Evolutionary conservation across 2,888 invertebrate genomes (phyloP), one percentile per base, ranked within the genome.

Genomic region (Parnassius mnemosyne): DNA sequence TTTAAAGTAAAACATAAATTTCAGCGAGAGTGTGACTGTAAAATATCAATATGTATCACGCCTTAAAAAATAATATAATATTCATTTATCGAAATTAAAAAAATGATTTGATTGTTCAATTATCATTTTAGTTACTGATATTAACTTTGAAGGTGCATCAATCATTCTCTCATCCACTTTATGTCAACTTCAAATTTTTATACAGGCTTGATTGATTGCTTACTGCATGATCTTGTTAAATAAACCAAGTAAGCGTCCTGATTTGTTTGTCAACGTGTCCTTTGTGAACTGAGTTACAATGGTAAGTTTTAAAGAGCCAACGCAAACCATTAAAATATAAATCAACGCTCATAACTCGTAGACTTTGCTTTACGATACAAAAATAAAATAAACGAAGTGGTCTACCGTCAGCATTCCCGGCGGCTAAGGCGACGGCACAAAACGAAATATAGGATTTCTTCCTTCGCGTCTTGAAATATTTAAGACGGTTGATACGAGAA

Each of bases 101-200:
- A 12, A 12, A 12, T 10, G 5, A 11, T 10, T 46, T 12, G 10
- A 12, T 46, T 46, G 3, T 47, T 47, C n/a, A 3, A 2, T 47
- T 47, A 13, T 47, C 12, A 47, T 9, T 2, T 9, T 13, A 13
- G 13, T 13, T 11, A 47, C 13, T 13, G 47, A 47, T 77, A 74
- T 73, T 76, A 79, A 72, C 70, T 71, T 68, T 68, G 71, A 71
- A 71, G 70, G 72, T 78, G 73, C 87, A 90, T 90, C 87, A 88
- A 90, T 90, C 90, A 89, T 86, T 83, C 83, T 84, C 86, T 85
- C 86, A 85, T 89, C 87, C 85, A 89, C 86, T 89, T 85, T 84
- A 77, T 85, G 88, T 89, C 89, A 85, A 85, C 87, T 85, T 87
- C 84, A 84, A 89, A 87, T 86, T 89, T 88, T 87, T 88, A 89